Evolutionary conservation across 2,113 vertebrate genomes (phyloP).

Genomic region (Todiramphus saurophagus): DNA sequence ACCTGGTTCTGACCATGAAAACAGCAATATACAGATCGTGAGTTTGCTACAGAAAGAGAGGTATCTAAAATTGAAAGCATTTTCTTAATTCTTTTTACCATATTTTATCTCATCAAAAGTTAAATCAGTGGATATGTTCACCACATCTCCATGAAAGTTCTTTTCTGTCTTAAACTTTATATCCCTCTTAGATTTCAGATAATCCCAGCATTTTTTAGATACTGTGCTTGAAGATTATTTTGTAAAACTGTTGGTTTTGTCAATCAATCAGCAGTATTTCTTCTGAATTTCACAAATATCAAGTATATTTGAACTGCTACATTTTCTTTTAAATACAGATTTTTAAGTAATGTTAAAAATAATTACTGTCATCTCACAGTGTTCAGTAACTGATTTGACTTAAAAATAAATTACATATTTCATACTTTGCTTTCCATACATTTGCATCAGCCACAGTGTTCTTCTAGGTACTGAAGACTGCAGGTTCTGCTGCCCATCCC

Average conservation of each 20-base stretch:
- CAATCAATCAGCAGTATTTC: neutral
- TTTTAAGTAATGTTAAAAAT: slow-evolving; percentile 20
- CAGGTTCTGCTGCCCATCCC: neutral
- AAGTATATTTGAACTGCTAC: slow-evolving; percentile 1
- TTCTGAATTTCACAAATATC: neutral
- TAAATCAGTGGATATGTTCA: neutral
- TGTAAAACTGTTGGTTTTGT: neutral
- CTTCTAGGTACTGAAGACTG: neutral
- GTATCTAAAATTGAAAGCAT: neutral
- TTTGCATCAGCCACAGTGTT: neutral
- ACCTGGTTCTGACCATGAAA: neutral
- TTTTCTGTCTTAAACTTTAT: neutral
- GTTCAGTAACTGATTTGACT: neutral
- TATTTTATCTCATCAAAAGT: neutral
- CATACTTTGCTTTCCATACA: neutral
- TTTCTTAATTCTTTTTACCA: neutral
- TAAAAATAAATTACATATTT: slow-evolving; percentile 1
- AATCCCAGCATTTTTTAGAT: neutral
- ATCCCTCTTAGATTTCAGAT: neutral
- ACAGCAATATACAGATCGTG: neutral
- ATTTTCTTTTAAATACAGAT: slow-evolving; percentile 4
- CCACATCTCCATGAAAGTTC: neutral
- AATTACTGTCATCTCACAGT: neutral
- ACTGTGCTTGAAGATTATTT: neutral
- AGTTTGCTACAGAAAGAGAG: neutral